Percentiles rank a stretch among this genome's conserved stretches.
phyloP scores from a whole-genome alignment of 2,888 invertebrate species.

The Brenthis ino region DNA sequence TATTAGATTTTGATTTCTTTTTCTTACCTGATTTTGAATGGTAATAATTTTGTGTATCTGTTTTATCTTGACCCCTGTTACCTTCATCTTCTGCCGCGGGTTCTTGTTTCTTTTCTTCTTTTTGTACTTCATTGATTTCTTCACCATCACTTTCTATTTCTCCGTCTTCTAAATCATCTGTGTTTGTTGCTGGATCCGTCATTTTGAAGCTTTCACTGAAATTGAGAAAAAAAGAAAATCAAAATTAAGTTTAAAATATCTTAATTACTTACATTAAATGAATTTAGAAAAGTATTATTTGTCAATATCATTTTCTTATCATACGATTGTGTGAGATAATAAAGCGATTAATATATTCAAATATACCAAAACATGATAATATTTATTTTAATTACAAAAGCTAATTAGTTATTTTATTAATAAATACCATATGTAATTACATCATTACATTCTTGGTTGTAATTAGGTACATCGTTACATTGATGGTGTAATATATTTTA shows the following conservation, averaged over 20 bases:
- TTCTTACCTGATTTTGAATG: constrained; percentile 76
- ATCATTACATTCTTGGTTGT: no score
- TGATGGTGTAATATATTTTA: no score
- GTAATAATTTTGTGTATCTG: constrained; percentile 60
- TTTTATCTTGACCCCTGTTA: constrained; percentile 42
- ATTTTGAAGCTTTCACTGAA: constrained; percentile 67
- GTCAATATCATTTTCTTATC: no score
- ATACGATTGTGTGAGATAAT: no score
- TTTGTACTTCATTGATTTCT: constrained; percentile 55
- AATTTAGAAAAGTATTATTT: no score
- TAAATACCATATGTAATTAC: no score
- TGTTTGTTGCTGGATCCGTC: constrained; percentile 57
- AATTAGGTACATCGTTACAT: no score
- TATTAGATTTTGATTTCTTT: constrained; percentile 77
- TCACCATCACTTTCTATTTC: constrained; percentile 88
- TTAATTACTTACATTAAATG: no score
- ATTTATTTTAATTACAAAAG: no score
- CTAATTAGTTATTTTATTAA: no score
- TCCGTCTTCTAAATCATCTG: constrained; percentile 91
- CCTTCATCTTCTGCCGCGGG: constrained; percentile 40
- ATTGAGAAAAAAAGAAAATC: constrained; percentile 48
- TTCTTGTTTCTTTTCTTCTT: constrained; percentile 54
- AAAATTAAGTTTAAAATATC: neutral
- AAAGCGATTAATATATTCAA: no score
- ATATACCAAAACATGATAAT: no score